Conservation (phyloP, 2,888 invertebrate genomes). For the Psococerastis gibbosa region DNA sequence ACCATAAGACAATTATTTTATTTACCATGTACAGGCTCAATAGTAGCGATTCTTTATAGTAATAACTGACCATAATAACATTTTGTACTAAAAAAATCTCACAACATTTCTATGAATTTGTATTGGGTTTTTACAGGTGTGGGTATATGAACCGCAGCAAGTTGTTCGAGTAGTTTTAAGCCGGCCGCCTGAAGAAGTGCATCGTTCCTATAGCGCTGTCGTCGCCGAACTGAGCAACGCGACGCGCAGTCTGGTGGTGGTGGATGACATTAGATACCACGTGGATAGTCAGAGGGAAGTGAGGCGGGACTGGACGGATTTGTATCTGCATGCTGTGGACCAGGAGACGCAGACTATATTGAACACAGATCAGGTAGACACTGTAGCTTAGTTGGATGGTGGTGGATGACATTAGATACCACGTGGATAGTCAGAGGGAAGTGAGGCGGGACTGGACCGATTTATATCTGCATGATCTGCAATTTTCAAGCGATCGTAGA, state of each 20-base stretch:
- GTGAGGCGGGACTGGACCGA: constrained; percentile 64
- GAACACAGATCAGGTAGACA: constrained; percentile 47
- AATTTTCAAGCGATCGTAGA: no score
- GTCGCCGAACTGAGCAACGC: constrained; percentile 53
- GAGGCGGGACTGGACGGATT: constrained; percentile 63
- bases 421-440: constrained; percentile 40
- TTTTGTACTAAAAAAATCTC: no score
- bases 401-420: constrained; percentile 56
- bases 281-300: constrained; percentile 40
- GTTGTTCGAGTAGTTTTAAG: constrained; percentile 70
- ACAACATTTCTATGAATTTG: no score
- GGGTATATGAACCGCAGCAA: constrained; percentile 74
- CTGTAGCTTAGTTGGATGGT: constrained; percentile 66
- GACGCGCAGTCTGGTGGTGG: constrained; percentile 56
- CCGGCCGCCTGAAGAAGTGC: constrained; percentile 57
- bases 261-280: constrained; percentile 59
- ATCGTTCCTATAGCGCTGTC: constrained; percentile 48
- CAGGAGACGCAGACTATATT: constrained; percentile 50
- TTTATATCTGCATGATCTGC: constrained; percentile 65
- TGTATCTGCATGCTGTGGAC: constrained; percentile 69
- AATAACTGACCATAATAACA: no score
- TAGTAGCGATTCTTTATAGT: no score
- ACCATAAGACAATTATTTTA: background rate
- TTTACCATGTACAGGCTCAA: no score
- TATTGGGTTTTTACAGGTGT: constrained; percentile 52